A percentile compares a stretch with the other conserved stretches of the same genome.
Conservation (phyloP, 2,797 vertebrate genomes). For the Ptychobarbus kaznakovi region DNA sequence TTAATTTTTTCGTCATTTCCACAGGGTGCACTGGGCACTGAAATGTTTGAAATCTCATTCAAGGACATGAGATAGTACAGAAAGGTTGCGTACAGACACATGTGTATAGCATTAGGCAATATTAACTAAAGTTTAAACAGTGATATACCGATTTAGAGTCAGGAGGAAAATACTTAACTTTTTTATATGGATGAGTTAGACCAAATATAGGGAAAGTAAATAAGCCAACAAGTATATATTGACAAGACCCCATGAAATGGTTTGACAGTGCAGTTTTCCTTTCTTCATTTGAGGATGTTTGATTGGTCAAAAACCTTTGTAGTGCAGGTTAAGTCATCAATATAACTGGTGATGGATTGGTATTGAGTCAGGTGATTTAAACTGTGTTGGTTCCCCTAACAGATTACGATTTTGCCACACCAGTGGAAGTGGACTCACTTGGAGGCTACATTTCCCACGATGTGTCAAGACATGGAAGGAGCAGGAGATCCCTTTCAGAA, state of each 20-base stretch:
- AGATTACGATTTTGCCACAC: conserved; percentile 93
- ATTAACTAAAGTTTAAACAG: background rate
- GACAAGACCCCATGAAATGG: background rate
- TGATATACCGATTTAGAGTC: background rate
- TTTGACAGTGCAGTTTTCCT: background rate
- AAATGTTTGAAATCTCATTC: background rate
- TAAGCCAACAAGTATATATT: background rate
- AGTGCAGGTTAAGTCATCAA: background rate
- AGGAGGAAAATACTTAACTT: background rate
- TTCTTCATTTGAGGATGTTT: background rate
- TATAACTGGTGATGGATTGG: background rate
- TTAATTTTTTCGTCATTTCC: background rate
- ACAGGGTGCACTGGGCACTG: background rate
- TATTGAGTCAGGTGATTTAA: background rate
- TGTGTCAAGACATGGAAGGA: conserved; percentile 82
- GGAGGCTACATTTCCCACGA: conserved; percentile 88
- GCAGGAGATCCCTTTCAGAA: conserved; percentile 81
- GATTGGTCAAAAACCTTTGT: background rate
- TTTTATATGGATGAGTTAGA: background rate
- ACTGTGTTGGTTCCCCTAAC: conserved; percentile 55
- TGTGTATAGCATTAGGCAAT: background rate
- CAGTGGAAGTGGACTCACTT: conserved; percentile 88
- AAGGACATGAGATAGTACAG: background rate
- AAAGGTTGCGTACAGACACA: background rate
- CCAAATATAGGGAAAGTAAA: background rate